Conservation (phyloP, 64 coral and sea anemone species). For the Pocillopora verrucosa region DNA sequence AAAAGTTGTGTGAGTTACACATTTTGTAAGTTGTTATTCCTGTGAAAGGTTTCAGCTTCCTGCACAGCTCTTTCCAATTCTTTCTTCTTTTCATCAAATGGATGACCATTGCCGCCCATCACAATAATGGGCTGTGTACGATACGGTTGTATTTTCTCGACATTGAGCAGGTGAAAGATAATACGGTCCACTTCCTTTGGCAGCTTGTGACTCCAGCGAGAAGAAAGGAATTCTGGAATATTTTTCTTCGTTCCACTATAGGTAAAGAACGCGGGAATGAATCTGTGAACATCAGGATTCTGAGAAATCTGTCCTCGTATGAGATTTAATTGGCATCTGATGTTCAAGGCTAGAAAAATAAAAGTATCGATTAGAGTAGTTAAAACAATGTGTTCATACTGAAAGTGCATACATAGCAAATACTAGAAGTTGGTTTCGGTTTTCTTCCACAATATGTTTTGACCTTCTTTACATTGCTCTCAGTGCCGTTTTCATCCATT, state of each 20-base stretch:
- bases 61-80: slow-evolving; percentile 56
- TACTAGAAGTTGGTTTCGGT: too few relatives aligned
- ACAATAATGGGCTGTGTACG: slow-evolving; percentile 60
- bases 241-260: slow-evolving; percentile 67
- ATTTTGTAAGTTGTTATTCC: slow-evolving; percentile 10
- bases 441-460: too few relatives aligned
- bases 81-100: slow-evolving; percentile 71
- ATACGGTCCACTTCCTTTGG: slow-evolving; percentile 76
- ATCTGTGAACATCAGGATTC: slow-evolving; percentile 69
- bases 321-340: slow-evolving; percentile 75
- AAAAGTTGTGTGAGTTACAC: background rate
- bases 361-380: background rate
- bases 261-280: slow-evolving; percentile 69
- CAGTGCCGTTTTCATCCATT: too few relatives aligned
- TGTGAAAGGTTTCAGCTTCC: slow-evolving; percentile 53
- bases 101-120: slow-evolving; percentile 73
- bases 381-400: too few relatives aligned
- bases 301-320: slow-evolving; percentile 64
- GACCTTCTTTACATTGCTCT: too few relatives aligned
- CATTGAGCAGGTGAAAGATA: slow-evolving; percentile 79
- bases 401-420: too few relatives aligned
- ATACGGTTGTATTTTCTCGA: slow-evolving; percentile 80
- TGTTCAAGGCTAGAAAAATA: slow-evolving; percentile 51
- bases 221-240: slow-evolving; percentile 73
- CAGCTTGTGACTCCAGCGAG: slow-evolving; percentile 58